Evolutionary conservation across 2,797 vertebrate species (phyloP), one percentile per base, ranked within the genome.

Genomic region (Okamejei kenojei): DNA sequence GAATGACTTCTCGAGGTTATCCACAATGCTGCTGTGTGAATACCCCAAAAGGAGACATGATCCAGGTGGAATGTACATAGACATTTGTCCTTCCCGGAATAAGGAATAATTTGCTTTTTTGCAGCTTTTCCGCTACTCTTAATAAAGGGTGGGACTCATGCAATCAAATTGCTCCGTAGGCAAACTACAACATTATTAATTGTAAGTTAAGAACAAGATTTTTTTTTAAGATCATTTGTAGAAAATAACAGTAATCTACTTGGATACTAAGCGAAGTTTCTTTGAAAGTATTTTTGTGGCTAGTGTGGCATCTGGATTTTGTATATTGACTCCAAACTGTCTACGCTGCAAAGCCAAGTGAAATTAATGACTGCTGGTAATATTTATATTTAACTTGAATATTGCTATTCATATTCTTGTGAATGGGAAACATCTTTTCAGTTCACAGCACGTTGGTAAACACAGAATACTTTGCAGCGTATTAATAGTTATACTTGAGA

Each of bases 241-340:
- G 84, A 35, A 68, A 92, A 92, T 76, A 92, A 92, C 73, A 76
- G 68, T 76, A 7, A 54, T 76, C 38, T 1, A 58, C 68, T 74
- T 45, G 23, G n/a, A 92, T 92, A 1, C 90, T 92, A 71, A 92
- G 26, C 26, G 38, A 76, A 92, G 71, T 54, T 76, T 26, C 71
- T 92, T 76, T 92, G 26, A 92, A 92, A 92, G 71, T 92, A 92
- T 76, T 92, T 65, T 76, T 92, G 90, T 92, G 90, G 90, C 73
- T n/a, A n/a, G 35, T 76, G 23, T 58, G 73, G 71, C 90, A 92
- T 92, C 71, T 91, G 90, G 45, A 54, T 68, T 92, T 92, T 92
- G 26, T 76, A 45, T 29, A 17, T 54, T 74, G 90, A 92, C 90
- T 92, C 90, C 90, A 92, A 71, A 54, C 71, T 54, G 90, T 92